Evolutionary conservation across 1,140 invertebrate species (phyloP), one percentile per base, ranked within the genome.

Genomic region (Temnothorax longispinosus): DNA sequence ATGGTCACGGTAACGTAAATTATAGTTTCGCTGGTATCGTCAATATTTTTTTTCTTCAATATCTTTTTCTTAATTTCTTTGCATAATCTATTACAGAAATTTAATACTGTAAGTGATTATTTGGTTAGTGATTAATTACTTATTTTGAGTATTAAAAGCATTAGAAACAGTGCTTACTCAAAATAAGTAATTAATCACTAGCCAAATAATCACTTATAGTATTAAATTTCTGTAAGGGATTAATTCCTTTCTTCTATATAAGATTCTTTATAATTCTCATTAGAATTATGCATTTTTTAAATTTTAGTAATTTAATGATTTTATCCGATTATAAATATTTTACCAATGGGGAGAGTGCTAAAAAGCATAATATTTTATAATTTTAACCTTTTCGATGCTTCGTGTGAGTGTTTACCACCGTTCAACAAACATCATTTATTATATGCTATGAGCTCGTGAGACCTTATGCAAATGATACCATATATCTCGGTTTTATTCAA

Each of bases 321-420:
- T 7, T 35, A 18, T 38, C 7, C 8, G 18, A 35, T 72, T 54
- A 21, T 54, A 74, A 74, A 35, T 38, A 54, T 54, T 52, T 52
- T 74, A 60, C 15, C 74, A 44, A 15, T 18, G 13, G 38, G 10
- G 15, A 27, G 1, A 38, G 2, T 15, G 35, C 7, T 60, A 27
- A 44, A 60, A n/a, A 35, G 5, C 15, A 32, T 64, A n/a, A 64
- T 47, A 62, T 77, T 77, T 77, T 13, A 77, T 13, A 77, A 64
- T 77, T n/a, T 64, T 13, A 32, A 77, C 5, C 21, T 32, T 35
- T 64, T 64, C 32, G 15, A 64, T 47, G 15, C 4, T 18, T 27
- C 27, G 11, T 5, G 27, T 15, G n/a, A 50, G 6, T 13, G 5
- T 6, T 27, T 44, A 52, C 15, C 5, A 32, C 18, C 50, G 15